Conservation (phyloP, 2,113 vertebrate species). For the Malurus cyaneus region DNA sequence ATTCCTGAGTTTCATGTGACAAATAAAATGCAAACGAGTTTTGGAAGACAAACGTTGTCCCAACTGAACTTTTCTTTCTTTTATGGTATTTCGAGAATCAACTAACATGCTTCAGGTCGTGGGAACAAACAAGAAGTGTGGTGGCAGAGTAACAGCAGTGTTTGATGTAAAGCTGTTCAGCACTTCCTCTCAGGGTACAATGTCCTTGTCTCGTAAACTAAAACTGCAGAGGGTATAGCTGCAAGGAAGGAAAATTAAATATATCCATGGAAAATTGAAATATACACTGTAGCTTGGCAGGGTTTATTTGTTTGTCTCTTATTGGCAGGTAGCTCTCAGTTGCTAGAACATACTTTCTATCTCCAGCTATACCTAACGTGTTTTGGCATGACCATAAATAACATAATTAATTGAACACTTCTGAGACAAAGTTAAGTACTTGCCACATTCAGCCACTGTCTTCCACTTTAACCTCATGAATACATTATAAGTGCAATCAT, state of each 20-base stretch:
- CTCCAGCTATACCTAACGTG: neutral
- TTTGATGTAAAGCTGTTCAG: neutral
- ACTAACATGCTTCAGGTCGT: neutral
- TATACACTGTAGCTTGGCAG: neutral
- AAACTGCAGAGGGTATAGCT: neutral
- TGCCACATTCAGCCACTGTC: neutral
- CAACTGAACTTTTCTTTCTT: neutral
- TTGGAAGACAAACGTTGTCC: neutral
- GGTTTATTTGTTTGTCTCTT: neutral
- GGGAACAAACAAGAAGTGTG: neutral
- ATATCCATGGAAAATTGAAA: neutral
- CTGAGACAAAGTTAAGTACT: neutral
- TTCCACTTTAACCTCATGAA: neutral
- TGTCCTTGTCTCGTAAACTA: neutral
- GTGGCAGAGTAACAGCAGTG: neutral
- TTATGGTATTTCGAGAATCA: neutral
- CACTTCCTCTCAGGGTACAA: neutral
- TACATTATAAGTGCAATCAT: neutral
- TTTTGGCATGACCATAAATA: neutral
- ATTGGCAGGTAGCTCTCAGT: neutral
- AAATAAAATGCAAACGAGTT: neutral
- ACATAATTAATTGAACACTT: neutral
- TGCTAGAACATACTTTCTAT: neutral
- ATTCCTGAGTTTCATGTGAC: neutral
- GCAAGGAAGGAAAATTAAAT: neutral